Evolutionary conservation across 92 coral and sea anemone genomes (phyloP), one percentile per base, ranked within the genome.

Genomic region (Plumapathes pennacea): DNA sequence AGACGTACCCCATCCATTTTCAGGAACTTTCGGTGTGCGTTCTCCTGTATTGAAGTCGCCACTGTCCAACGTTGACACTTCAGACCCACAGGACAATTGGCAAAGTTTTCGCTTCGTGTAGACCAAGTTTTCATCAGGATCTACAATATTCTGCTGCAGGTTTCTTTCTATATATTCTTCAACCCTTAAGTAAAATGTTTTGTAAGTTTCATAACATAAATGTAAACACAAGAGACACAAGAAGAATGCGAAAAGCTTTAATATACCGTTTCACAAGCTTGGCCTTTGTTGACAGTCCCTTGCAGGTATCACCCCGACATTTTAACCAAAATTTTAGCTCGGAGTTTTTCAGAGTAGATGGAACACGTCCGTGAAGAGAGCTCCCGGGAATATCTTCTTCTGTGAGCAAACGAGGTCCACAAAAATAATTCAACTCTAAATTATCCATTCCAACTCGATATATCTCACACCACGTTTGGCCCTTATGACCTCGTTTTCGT

Each of bases 1-100:
- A 4, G 74, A 54, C 5, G 72, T 46, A 3, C 75, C 67, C 80
- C 86, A 80, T 57, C 75, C 75, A 50, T 63, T 47, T 19, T 37
- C 13, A 12, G 70, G 86, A 38, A 71, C 62, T 15, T 50, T 38
- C 2, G 51, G 18, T 25, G 21, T 48, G 34, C 20, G 60, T 52
- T 32, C 22, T 41, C 51, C 20, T 14, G 50, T 26, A 24, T 51
- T 58, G 64, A 57, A 57, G 14, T 57, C 50, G 65, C 34, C 29
- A 50, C 26, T 37, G 26, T 25, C 12, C 39, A 31, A 41, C 19
- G 24, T 17, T 58, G 38, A n/a, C n/a, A n/a, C n/a, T n/a, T n/a
- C n/a, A n/a, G n/a, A n/a, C n/a, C n/a, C n/a, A n/a, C n/a, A n/a
- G 62, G 8, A 21, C n/a, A n/a, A n/a, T n/a, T n/a, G 23, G 3